Evolutionary conservation across 30 jellyfish, hydroid and myxozoan species (phyloP).

Genomic region (Hydractinia symbiolongicarpus): DNA sequence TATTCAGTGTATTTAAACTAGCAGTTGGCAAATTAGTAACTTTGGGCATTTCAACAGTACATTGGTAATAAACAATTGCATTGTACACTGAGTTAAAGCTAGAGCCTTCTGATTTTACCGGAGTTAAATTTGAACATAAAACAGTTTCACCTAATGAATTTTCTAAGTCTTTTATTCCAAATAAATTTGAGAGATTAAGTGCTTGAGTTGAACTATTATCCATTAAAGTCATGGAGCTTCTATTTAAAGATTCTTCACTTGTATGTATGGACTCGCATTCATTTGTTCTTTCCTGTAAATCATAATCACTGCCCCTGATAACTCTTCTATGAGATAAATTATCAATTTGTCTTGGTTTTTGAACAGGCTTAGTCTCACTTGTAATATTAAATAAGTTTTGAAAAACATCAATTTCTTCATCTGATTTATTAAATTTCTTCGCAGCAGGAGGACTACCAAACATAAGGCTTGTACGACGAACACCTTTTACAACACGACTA

Average conservation of each 20-base stretch:
- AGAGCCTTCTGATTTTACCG: background rate
- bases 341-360: background rate
- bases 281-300: too few relatives aligned
- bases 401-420: background rate
- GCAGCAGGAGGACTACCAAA: conserved; percentile 6
- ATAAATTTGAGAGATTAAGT: background rate
- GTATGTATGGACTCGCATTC: too few relatives aligned
- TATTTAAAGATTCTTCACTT: background rate
- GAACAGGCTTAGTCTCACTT: background rate
- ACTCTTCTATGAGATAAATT: conserved; percentile 9
- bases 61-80: conserved; percentile 45
- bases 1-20: conserved; percentile 42
- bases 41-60: conserved; percentile 68
- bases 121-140: background rate
- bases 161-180: background rate
- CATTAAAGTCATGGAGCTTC: background rate
- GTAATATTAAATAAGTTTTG: background rate
- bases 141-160: background rate
- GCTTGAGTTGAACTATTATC: background rate
- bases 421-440: background rate
- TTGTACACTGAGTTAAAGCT: conserved; percentile 5
- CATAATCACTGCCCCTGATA: background rate
- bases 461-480: conserved; percentile 5
- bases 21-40: conserved; percentile 38
- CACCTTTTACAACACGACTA: conserved; percentile 24